These are phyloP conservation scores for Tinamus guttatus DNA, from an alignment of 2,113 vertebrate species.

Conservation along the genomic window DNA sequence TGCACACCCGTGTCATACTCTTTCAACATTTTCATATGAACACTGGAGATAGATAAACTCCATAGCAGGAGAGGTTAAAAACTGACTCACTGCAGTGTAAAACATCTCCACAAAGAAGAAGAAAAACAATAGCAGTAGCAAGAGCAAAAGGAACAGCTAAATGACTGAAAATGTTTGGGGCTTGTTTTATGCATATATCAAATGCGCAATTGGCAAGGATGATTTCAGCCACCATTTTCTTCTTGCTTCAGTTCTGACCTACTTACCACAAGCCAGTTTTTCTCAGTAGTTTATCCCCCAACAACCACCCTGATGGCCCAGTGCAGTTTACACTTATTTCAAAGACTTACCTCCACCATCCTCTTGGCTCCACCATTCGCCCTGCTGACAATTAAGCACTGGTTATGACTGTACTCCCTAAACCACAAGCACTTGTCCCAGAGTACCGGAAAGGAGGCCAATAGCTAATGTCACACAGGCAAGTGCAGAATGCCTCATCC, in stretches of 20 bases:
- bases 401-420: neutral
- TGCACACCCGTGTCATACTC: constrained; percentile 10
- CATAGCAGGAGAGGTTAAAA: neutral
- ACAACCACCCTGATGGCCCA: neutral
- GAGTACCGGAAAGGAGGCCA: neutral
- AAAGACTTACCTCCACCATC: neutral
- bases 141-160: neutral
- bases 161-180: neutral
- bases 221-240: neutral
- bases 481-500: neutral
- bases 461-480: neutral
- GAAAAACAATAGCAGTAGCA: neutral
- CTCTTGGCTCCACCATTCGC: neutral
- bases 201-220: accelerated
- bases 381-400: neutral
- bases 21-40: constrained; percentile 36
- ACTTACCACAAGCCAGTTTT: neutral
- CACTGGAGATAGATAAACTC: constrained; percentile 40
- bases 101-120: neutral
- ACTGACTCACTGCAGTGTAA: neutral
- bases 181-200: neutral
- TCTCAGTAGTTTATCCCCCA: neutral
- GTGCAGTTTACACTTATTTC: neutral
- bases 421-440: neutral
- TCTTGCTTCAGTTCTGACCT: neutral